Conservation (phyloP, 2,888 invertebrate species). For the Chelonus formosanus region DNA sequence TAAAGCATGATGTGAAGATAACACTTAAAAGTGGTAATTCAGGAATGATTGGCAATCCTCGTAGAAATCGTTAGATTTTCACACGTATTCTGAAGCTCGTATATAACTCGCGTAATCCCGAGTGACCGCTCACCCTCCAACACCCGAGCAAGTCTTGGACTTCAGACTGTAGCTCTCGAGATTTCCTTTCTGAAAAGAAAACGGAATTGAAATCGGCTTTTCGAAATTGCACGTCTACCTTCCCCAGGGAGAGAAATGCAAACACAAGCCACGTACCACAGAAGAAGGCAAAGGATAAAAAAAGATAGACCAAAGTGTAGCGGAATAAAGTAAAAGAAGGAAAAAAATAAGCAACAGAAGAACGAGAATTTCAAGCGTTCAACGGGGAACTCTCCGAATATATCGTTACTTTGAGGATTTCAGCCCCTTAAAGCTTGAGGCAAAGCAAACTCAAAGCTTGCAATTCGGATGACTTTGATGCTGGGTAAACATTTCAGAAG, state of each 20-base stretch:
- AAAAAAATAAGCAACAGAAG: constrained; percentile 25
- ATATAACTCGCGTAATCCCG: constrained; percentile 50
- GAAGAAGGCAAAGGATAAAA: constrained; percentile 30
- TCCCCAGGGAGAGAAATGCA: constrained; percentile 58
- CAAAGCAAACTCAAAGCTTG: constrained; percentile 47
- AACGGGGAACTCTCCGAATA: constrained; percentile 38
- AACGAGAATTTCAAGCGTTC: constrained; percentile 32
- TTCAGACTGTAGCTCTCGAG: constrained; percentile 46
- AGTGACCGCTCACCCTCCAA: constrained; percentile 39
- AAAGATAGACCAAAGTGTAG: constrained; percentile 27
- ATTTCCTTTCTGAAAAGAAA: constrained; percentile 56
- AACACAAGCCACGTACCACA: constrained; percentile 50
- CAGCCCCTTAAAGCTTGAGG: constrained; percentile 42
- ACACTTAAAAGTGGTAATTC: constrained; percentile 8
- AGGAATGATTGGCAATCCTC: constrained; percentile 30
- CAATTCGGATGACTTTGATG: constrained; percentile 49
- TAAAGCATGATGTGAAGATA: too few species aligned
- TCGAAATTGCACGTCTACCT: constrained; percentile 58
- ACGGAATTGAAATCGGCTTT: constrained; percentile 63
- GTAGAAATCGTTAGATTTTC: constrained; percentile 48
- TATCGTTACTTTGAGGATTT: constrained; percentile 55
- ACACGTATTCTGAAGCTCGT: constrained; percentile 49
- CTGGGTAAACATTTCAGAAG: constrained; percentile 49
- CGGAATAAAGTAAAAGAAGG: constrained; percentile 18
- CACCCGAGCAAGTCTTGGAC: constrained; percentile 26